Percentiles rank a stretch among this genome's conserved stretches.
Conservation (phyloP, 2,888 invertebrate species). For the Leptopilina myrica region DNA sequence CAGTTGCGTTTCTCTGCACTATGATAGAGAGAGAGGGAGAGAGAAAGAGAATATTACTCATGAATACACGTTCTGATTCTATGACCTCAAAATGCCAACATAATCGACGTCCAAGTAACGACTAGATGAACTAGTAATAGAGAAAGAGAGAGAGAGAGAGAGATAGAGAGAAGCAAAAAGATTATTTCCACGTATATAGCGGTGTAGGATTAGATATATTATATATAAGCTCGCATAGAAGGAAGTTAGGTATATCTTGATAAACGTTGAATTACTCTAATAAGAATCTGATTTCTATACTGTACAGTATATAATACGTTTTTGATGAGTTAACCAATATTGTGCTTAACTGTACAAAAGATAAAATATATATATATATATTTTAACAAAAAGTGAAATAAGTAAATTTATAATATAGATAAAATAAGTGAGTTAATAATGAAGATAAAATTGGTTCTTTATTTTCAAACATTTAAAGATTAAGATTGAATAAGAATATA, state of each 20-base stretch:
- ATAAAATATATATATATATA: not conserved
- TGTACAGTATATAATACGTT: not conserved
- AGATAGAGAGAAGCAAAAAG: conserved; percentile 1
- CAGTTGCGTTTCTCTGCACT: not conserved
- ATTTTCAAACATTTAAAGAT: not conserved
- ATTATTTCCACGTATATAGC: conserved; percentile 2
- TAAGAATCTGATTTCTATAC: not conserved
- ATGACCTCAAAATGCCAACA: conserved; percentile 30
- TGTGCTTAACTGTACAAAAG: not conserved
- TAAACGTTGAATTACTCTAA: conserved; percentile 8
- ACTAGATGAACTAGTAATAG: conserved; percentile 16
- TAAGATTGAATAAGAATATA: not conserved
- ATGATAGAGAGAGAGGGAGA: too few relatives aligned
- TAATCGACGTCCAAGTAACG: conserved; percentile 23
- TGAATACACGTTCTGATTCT: conserved; percentile 24
- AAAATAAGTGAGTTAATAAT: too few relatives aligned
- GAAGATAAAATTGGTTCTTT: too few relatives aligned
- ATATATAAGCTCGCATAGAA: not conserved
- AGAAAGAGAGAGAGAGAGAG: too few relatives aligned
- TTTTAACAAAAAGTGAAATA: not conserved
- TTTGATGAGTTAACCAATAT: conserved; percentile 14
- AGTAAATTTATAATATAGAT: too few relatives aligned
- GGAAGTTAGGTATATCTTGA: conserved; percentile 19
- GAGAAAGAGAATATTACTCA: conserved; percentile 22
- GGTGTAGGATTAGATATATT: conserved; percentile 16